phyloP scores from a whole-genome alignment of 2,888 invertebrate species.

The Ferdinandea cuprea region DNA sequence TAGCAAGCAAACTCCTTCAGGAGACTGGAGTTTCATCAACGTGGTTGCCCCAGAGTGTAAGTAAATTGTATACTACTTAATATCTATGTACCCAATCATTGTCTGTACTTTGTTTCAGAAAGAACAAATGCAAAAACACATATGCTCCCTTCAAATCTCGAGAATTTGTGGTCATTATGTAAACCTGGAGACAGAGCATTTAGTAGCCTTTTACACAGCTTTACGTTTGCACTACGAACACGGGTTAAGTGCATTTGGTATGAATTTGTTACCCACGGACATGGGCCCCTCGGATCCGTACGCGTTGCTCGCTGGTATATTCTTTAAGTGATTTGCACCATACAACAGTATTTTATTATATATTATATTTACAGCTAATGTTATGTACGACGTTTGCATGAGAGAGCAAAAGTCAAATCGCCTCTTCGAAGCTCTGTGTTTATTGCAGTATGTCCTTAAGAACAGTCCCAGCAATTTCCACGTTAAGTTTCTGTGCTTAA shows the following conservation, averaged over 20 bases:
- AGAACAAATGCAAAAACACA: conserved; percentile 91
- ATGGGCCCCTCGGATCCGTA: conserved; percentile 91
- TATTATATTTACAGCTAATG: conserved; percentile 81
- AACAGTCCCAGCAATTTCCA: conserved; percentile 95
- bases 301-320: conserved; percentile 88
- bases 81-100: neutral
- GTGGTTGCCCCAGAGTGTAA: conserved; percentile 86
- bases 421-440: conserved; percentile 86
- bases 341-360: neutral
- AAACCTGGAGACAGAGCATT: conserved; percentile 84
- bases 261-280: conserved; percentile 87
- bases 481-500: conserved; percentile 91
- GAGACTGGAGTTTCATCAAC: conserved; percentile 87
- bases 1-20: conserved; percentile 85
- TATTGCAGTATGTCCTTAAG: conserved; percentile 89
- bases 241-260: conserved; percentile 84
- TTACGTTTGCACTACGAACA: conserved; percentile 88
- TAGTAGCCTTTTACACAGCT: conserved; percentile 85
- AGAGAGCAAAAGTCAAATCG: conserved; percentile 84
- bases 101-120: conserved; percentile 82
- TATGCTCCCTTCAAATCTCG: conserved; percentile 90
- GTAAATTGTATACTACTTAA: conserved; percentile 75
- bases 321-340: neutral
- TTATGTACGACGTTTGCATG: conserved; percentile 84
- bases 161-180: conserved; percentile 88